These are phyloP conservation scores for Neosilurus mollespiculum DNA, from an alignment of 2,797 vertebrate species.

Conservation along the genomic window DNA sequence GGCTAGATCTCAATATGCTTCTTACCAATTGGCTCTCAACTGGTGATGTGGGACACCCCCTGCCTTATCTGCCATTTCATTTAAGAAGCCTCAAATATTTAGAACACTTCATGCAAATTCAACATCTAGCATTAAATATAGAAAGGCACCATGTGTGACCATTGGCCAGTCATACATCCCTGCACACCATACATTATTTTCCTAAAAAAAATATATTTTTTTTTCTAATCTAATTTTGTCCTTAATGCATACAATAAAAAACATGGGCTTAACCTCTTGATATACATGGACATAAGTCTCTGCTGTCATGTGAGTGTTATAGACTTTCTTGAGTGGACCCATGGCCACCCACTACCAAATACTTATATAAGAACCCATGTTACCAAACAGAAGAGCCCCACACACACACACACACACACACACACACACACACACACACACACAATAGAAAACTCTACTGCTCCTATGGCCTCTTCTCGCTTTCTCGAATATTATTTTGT, in stretches of 20 bases:
- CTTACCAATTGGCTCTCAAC: slow-evolving; percentile 32
- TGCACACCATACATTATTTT: neutral
- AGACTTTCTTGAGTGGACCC: neutral
- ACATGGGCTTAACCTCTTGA: neutral
- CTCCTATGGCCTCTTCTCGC: neutral
- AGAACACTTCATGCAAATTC: slow-evolving; percentile 34
- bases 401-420: no score
- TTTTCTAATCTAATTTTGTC: neutral
- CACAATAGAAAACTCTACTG: neutral
- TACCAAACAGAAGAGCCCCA: neutral
- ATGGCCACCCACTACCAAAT: neutral
- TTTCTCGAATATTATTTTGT: neutral
- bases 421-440: no score
- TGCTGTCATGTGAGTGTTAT: neutral
- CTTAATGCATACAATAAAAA: neutral
- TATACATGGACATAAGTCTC: neutral
- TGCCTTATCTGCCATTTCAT: slow-evolving; percentile 13
- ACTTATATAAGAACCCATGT: neutral
- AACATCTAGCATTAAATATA: slow-evolving; percentile 37
- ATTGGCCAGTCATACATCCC: slow-evolving; percentile 29
- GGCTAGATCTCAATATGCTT: slow-evolving; percentile 15
- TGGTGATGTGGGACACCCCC: slow-evolving; percentile 33
- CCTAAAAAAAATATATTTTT: neutral
- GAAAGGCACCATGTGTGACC: slow-evolving; percentile 1
- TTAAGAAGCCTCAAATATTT: neutral